Evolutionary conservation across 2,888 invertebrate genomes (phyloP).

Genomic region (Parascotia fuliginaria): DNA sequence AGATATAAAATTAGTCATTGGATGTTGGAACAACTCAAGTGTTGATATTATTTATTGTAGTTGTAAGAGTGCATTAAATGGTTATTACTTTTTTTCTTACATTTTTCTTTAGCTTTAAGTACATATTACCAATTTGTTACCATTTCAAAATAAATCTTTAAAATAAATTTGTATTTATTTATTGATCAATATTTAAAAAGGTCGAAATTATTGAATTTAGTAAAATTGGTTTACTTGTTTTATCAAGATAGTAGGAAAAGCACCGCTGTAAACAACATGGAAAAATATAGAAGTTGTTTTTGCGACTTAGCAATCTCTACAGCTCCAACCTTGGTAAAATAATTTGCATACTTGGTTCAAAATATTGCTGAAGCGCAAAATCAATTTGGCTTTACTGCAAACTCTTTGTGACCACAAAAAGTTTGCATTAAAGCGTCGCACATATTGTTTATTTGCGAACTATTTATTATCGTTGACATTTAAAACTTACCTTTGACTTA

Average conservation of each 20-base stretch:
- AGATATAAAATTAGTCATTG: constrained; percentile 43
- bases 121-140: constrained; percentile 59
- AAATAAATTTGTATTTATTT: constrained; percentile 3
- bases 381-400: neutral
- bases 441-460: no score
- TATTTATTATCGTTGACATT: no score
- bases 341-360: no score
- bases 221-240: no score
- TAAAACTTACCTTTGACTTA: constrained; percentile 93
- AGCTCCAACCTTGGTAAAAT: neutral
- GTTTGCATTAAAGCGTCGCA: no score
- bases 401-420: no score
- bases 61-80: constrained; percentile 41
- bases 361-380: neutral
- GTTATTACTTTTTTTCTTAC: constrained; percentile 40
- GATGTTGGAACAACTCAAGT: constrained; percentile 52
- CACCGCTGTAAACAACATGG: neutral
- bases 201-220: no score
- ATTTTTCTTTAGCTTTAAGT: constrained; percentile 45
- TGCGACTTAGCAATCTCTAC: neutral
- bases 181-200: neutral
- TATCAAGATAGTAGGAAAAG: no score
- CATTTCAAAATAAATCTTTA: constrained; percentile 51
- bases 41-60: constrained; percentile 73
- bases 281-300: neutral